Evolutionary conservation across 2,797 vertebrate species (phyloP).

Genomic region (Anguilla megastoma): DNA sequence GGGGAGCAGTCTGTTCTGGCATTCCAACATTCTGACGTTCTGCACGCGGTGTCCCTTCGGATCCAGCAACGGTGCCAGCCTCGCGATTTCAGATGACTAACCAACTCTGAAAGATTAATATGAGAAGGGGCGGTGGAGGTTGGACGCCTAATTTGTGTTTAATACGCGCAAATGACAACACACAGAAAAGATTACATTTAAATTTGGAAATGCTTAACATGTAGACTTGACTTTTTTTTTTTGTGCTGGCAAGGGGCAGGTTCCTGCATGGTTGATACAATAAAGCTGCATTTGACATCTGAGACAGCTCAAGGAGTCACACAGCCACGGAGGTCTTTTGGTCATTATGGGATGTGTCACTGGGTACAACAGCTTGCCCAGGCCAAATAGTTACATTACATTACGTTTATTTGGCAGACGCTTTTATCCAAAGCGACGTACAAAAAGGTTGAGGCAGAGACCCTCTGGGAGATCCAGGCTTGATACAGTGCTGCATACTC

Average conservation of each 20-base stretch:
- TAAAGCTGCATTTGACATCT: conserved; percentile 57
- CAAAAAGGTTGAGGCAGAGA: background rate
- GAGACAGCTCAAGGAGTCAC: conserved; percentile 54
- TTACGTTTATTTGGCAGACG: too few relatives aligned
- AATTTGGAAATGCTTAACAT: conserved; percentile 53
- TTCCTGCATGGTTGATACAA: conserved; percentile 53
- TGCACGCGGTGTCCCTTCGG: background rate
- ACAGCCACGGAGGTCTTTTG: background rate
- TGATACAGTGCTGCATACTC: background rate
- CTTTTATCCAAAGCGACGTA: too few relatives aligned
- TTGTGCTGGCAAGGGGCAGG: conserved; percentile 52
- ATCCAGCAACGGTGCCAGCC: conserved; percentile 17
- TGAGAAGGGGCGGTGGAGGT: conserved; percentile 23
- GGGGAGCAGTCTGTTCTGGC: background rate
- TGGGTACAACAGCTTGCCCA: background rate
- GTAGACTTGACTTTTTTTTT: conserved; percentile 40
- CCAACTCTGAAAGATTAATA: conserved; percentile 48
- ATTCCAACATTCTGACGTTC: background rate
- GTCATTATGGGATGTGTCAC: background rate
- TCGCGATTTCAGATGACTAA: conserved; percentile 13
- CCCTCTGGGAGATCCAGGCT: background rate
- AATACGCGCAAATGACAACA: conserved; percentile 56
- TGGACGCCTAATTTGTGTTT: conserved; percentile 51
- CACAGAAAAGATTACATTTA: conserved; percentile 47
- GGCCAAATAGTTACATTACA: background rate